A percentile compares a stretch with the other conserved stretches of the same genome.
Conservation (phyloP, 1,140 invertebrate species). For the Mycetomoellerius zeteki region DNA sequence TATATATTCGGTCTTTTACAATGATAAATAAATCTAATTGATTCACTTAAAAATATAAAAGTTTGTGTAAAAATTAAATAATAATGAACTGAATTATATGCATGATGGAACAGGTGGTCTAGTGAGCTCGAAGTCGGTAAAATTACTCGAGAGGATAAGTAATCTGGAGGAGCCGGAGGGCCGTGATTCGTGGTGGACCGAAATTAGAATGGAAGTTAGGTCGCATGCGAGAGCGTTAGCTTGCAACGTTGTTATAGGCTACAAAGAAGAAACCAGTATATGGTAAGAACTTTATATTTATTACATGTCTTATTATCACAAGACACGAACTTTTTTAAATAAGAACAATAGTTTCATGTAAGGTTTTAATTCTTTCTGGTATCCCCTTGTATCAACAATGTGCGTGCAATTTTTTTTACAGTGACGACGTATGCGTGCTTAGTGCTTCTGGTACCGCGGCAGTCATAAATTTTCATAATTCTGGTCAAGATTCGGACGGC, state of each 20-base stretch:
- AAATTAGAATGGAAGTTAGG: slow-evolving; percentile 96
- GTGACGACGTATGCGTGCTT: slow-evolving; percentile 97
- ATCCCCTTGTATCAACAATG: not conserved
- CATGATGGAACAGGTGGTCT: slow-evolving; percentile 90
- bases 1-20: not conserved
- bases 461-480: slow-evolving; percentile 90
- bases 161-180: slow-evolving; percentile 96
- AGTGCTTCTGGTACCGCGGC: slow-evolving; percentile 98
- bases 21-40: not conserved
- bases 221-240: slow-evolving; percentile 96
- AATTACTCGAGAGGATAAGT: slow-evolving; percentile 93
- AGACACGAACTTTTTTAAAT: not conserved
- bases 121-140: slow-evolving; percentile 95
- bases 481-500: slow-evolving; percentile 80
- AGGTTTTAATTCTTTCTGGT: not conserved
- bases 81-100: slow-evolving; percentile 31
- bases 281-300: slow-evolving; percentile 88
- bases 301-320: not conserved
- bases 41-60: not conserved
- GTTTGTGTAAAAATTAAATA: not conserved
- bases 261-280: slow-evolving; percentile 95
- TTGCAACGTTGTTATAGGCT: slow-evolving; percentile 98
- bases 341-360: not conserved
- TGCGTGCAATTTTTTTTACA: slow-evolving; percentile 80
- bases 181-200: slow-evolving; percentile 98